These are phyloP conservation scores for Heterochromis multidens DNA, from an alignment of 2,113 vertebrate species.

Conservation along the genomic window DNA sequence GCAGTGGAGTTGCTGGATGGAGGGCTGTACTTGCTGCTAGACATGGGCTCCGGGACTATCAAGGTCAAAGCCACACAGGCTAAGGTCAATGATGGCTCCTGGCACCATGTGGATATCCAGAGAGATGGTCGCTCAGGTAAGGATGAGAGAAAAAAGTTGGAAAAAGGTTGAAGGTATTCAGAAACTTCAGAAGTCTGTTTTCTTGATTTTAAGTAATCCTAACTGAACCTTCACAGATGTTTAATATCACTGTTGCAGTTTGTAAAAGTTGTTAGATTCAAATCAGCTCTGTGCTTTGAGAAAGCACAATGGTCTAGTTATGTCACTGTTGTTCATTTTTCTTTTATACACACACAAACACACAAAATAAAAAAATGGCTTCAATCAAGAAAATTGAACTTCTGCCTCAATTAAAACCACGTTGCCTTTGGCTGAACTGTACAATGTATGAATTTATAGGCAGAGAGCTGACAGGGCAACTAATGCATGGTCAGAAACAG, in stretches of 20 bases:
- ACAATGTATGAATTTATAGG: neutral
- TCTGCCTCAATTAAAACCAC: constrained; percentile 6
- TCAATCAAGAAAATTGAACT: constrained; percentile 1
- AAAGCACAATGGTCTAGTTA: neutral
- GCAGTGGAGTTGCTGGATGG: constrained; percentile 94
- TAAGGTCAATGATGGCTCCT: constrained; percentile 93
- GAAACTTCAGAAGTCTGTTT: neutral
- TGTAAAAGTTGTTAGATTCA: neutral
- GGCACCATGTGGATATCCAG: constrained; percentile 98
- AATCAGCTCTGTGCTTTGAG: neutral
- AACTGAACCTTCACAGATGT: neutral
- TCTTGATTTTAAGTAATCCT: neutral
- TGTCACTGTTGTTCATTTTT: neutral
- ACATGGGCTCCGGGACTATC: constrained; percentile 97
- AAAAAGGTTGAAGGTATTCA: neutral
- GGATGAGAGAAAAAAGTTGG: neutral
- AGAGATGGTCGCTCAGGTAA: constrained; percentile 94
- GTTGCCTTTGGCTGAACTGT: constrained; percentile 4
- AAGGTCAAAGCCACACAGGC: constrained; percentile 96
- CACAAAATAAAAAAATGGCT: neutral
- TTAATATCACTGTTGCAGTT: neutral
- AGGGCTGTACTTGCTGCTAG: constrained; percentile 89
- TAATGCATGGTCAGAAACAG: neutral
- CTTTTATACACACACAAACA: neutral
- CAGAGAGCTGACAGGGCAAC: constrained; percentile 4